Evolutionary conservation across 2,113 vertebrate species (phyloP).

Genomic region (Progne subis): DNA sequence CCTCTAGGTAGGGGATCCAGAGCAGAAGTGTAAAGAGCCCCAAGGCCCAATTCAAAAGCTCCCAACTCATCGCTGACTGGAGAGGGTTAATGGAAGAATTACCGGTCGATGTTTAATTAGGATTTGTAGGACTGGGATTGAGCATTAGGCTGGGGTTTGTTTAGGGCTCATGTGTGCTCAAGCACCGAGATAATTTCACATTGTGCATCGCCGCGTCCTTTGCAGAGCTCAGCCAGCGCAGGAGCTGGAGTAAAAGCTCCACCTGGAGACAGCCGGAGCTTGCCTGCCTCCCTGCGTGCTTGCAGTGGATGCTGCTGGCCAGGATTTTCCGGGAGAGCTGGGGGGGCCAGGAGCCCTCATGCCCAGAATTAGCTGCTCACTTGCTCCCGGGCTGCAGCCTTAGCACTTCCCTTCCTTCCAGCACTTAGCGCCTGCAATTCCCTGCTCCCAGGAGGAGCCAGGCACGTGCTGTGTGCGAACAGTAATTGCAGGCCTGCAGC

Average conservation of each 20-base stretch:
- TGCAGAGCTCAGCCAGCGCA: background rate
- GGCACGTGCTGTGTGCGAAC: fast-evolving
- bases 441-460: fast-evolving
- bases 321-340: background rate
- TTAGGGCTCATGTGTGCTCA: slow-evolving; percentile 43
- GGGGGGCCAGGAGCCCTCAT: background rate
- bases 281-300: background rate
- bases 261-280: slow-evolving; percentile 49
- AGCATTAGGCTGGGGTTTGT: slow-evolving; percentile 28
- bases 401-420: background rate
- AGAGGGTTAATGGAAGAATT: slow-evolving; percentile 50
- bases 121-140: slow-evolving; percentile 41
- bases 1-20: background rate
- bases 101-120: slow-evolving; percentile 50
- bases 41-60: background rate
- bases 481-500: background rate
- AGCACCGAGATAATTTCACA: background rate
- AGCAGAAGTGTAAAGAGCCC: background rate
- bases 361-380: background rate
- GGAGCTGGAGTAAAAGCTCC: slow-evolving; percentile 74
- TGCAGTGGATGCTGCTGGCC: fast-evolving
- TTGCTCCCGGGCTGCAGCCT: background rate
- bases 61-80: background rate
- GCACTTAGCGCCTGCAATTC: background rate
- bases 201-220: background rate